A percentile compares a stretch with the other conserved stretches of the same genome.
Evolutionary conservation across 92 coral and sea anemone species (phyloP).

Genomic region (Hydrozoanthus gracilis): DNA sequence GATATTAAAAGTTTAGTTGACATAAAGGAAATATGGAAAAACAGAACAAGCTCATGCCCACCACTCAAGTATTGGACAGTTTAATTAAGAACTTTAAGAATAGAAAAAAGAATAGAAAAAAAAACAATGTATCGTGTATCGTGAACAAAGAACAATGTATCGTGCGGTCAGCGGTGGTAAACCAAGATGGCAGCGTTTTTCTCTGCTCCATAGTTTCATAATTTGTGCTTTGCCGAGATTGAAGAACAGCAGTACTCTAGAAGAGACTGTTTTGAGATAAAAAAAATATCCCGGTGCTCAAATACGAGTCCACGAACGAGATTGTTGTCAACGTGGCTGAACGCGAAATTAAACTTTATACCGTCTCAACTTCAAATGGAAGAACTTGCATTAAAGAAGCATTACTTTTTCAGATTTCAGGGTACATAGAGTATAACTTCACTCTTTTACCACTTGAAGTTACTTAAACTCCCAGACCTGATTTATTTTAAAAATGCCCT

Average conservation of each 20-base stretch:
- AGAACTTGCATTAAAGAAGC: not conserved
- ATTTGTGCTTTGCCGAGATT: slow-evolving; percentile 14
- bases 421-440: no score
- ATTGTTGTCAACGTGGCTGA: slow-evolving; percentile 5
- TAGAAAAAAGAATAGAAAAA: no score
- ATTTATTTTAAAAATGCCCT: no score
- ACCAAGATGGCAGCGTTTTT: slow-evolving; percentile 17
- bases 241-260: slow-evolving; percentile 5
- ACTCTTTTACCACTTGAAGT: no score
- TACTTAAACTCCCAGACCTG: no score
- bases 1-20: no score
- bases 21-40: no score
- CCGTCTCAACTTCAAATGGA: not conserved
- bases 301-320: slow-evolving; percentile 1
- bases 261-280: slow-evolving; percentile 44
- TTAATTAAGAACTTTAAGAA: no score
- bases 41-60: no score
- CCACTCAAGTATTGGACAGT: no score
- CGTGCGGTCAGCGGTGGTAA: not conserved
- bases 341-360: not conserved
- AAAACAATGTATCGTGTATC: no score
- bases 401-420: not conserved
- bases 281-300: not conserved
- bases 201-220: slow-evolving; percentile 5
- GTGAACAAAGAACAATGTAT: not conserved